phyloP scores from a whole-genome alignment of 2,113 vertebrate species.

The Amia ocellicauda region DNA sequence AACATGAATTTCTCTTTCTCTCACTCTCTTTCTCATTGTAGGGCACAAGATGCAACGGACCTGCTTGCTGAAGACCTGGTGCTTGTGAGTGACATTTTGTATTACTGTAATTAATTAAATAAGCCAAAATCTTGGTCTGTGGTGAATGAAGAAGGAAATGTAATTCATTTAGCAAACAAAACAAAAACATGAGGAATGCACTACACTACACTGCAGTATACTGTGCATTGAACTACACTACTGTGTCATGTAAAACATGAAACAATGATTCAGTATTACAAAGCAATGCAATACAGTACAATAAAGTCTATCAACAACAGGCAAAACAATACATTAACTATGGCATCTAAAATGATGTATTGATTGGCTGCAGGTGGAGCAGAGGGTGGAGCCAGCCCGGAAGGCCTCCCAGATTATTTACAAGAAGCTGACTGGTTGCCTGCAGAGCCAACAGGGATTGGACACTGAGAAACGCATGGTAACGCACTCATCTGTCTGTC shows the following conservation, averaged over 20 bases:
- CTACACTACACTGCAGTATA: no score
- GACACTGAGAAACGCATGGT: slow-evolving; percentile 91
- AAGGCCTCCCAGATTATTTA: slow-evolving; percentile 82
- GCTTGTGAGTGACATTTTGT: slow-evolving; percentile 63
- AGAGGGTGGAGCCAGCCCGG: slow-evolving; percentile 85
- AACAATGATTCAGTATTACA: no score
- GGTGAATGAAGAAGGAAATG: not conserved
- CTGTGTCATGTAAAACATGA: no score
- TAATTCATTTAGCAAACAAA: no score
- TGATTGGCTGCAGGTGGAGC: slow-evolving; percentile 76
- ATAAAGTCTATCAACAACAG: no score
- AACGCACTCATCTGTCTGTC: slow-evolving; percentile 33
- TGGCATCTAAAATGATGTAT: no score
- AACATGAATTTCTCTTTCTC: not conserved
- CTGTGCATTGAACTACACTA: no score
- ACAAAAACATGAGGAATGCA: no score
- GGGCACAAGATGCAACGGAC: slow-evolving; percentile 85
- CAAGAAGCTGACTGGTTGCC: slow-evolving; percentile 83
- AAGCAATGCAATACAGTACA: no score
- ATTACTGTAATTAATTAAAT: no score
- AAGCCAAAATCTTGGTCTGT: not conserved
- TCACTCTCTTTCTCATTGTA: slow-evolving; percentile 46
- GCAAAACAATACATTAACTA: no score
- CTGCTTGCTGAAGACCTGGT: slow-evolving; percentile 84
- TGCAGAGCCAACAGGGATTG: slow-evolving; percentile 81